Conservation (phyloP, 2,113 vertebrate genomes). For the Paramormyrops kingsleyae region DNA sequence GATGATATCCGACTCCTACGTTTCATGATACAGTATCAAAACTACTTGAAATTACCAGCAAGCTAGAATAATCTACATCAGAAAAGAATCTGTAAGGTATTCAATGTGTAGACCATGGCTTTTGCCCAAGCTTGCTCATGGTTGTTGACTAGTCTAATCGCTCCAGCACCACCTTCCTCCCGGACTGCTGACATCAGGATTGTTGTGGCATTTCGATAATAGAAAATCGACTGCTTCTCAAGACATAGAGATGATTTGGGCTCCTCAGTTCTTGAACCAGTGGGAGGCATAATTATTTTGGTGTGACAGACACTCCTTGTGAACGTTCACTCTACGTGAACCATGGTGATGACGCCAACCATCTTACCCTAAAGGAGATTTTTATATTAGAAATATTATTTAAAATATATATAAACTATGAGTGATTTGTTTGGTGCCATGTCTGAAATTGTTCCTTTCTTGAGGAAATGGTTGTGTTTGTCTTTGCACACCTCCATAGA, state of each 20-base stretch:
- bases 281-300: background rate
- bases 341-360: background rate
- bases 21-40: background rate
- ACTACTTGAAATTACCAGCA: background rate
- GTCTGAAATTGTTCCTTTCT: background rate
- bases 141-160: background rate
- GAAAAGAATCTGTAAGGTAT: background rate
- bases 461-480: background rate
- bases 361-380: background rate
- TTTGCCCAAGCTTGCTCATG: background rate
- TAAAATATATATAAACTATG: background rate
- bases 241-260: background rate
- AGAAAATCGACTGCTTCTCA: conserved; percentile 1
- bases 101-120: background rate
- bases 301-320: background rate
- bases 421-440: background rate
- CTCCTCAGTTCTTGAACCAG: background rate
- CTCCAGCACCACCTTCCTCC: background rate
- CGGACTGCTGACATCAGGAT: background rate
- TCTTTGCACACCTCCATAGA: background rate
- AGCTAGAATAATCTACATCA: background rate
- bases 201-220: conserved; percentile 8
- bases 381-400: background rate
- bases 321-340: background rate
- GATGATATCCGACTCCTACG: background rate